Base-by-base conservation (phyloP, 2,888 invertebrate genomes). In the Scrobipalpa atriplicella region DNA sequence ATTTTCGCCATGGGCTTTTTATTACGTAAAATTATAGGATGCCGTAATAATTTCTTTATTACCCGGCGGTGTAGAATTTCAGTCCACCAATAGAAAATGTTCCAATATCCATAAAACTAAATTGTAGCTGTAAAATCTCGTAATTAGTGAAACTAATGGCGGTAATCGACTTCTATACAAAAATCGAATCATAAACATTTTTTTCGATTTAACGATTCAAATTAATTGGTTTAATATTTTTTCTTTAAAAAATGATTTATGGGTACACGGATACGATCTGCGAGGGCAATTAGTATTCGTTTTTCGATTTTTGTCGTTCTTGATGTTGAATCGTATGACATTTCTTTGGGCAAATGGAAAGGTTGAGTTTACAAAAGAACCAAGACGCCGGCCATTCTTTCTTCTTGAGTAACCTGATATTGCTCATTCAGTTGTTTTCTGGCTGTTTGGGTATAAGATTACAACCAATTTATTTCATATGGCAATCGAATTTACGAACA, bases 401-500 rank as follows among this genome's bases (percentile, higher is more conserved):
- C 78, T 76, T 80, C 79, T 80, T 78, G 75, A 75, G 92, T 87
- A 91, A 92, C 87, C 77, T 78, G 90, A 92, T 90, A 91, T 85
- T 85, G 86, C 90, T 89, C 85, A 89, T 91, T 92, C 89, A 87
- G 84, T 84, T 86, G 84, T 89, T 91, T 90, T 89, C 89, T 87
- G 86, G 80, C 81, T 91, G 92, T 92, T 92, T 92, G 89, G 89
- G 86, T 91, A 90, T 92, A 90, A 87, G 89, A 92, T 92, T 92
- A 92, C 92, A 90, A 87, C 89, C 89, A 87, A 90, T 91, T 89
- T 90, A 90, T 91, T 91, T 87, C 85, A 88, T 89, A 89, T 86
- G 85, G 85, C 91, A 88, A 88, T 87, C 83, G 84, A 87, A 90
- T 90, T 89, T 87, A 88, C 83, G 85, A 83, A 89, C 83, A 66